Evolutionary conservation across 2,797 vertebrate species (phyloP).

Genomic region (Gila robusta): DNA sequence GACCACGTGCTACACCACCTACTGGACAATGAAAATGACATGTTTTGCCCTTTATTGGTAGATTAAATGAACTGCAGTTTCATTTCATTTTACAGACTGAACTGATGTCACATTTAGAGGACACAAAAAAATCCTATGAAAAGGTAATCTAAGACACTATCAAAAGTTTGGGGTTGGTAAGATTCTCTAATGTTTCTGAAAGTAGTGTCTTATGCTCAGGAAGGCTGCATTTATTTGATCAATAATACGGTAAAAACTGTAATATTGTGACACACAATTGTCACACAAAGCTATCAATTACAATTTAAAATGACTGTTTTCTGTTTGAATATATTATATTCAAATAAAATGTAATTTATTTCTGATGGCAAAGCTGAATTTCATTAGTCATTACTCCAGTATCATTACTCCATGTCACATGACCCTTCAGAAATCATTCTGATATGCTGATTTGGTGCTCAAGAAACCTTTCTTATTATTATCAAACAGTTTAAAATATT

Average conservation of each 20-base stretch:
- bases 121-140: slow-evolving; percentile 46
- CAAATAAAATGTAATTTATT: background rate
- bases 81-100: slow-evolving; percentile 49
- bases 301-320: background rate
- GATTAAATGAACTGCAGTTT: background rate
- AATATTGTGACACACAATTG: background rate
- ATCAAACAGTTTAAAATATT: background rate
- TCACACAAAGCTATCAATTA: background rate
- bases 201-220: background rate
- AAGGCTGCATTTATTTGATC: background rate
- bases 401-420: background rate
- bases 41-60: slow-evolving; percentile 3
- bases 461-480: background rate
- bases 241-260: background rate
- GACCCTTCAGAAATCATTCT: background rate
- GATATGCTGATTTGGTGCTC: background rate
- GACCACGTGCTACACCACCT: background rate
- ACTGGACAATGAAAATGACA: background rate
- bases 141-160: slow-evolving; percentile 36
- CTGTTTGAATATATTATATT: background rate
- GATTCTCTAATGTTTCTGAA: background rate
- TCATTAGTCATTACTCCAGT: background rate
- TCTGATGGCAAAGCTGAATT: background rate
- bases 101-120: slow-evolving; percentile 47
- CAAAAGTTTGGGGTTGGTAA: background rate